Evolutionary conservation across 2,888 invertebrate species (phyloP), one percentile per base, ranked within the genome.

Genomic region (Andricus quercusramuli): DNA sequence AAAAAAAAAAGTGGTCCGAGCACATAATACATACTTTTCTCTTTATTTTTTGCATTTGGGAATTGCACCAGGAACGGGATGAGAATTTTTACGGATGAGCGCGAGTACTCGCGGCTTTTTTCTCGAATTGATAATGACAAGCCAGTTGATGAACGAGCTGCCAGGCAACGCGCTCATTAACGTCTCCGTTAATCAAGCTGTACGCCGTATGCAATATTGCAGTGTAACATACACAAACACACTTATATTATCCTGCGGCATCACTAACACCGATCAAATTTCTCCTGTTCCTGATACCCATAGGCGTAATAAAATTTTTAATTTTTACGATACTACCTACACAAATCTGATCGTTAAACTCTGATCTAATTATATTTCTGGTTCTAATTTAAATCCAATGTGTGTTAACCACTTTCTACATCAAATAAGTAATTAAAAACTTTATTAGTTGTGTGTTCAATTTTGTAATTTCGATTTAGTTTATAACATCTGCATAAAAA

Each of bases 121-220:
- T 59, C 11, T 68, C 17, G 80, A 89, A 88, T 87, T 89, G 88
- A 88, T 88, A 87, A 82, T 80, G 83, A 82, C 82, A 81, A 80
- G 59, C 79, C 80, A 79, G 80, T 82, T 66, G 83, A 83, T 80
- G 80, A 83, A 85, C 83, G 83, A 83, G 77, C 80, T n/a, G 77
- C 62, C 80, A 80, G 80, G 70, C 77, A 74, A 29, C 80, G 78
- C 79, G 83, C 86, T 88, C 88, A 88, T 88, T 88, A 88, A 88
- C 85, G 88, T 87, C 84, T 79, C 82, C 87, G 87, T 89, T 88
- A 89, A 89, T 88, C 85, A 88, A 87, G 84, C 81, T 65, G 83
- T 80, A 81, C 78, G 77, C 78, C 74, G 78, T 59, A 67, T 78
- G 67, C 67, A 67, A 67, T 67, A 67, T 67, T 67, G 41, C 67